Evolutionary conservation across 2,888 invertebrate species (phyloP), one percentile per base, ranked within the genome.

Genomic region (Morpho deidamia): DNA sequence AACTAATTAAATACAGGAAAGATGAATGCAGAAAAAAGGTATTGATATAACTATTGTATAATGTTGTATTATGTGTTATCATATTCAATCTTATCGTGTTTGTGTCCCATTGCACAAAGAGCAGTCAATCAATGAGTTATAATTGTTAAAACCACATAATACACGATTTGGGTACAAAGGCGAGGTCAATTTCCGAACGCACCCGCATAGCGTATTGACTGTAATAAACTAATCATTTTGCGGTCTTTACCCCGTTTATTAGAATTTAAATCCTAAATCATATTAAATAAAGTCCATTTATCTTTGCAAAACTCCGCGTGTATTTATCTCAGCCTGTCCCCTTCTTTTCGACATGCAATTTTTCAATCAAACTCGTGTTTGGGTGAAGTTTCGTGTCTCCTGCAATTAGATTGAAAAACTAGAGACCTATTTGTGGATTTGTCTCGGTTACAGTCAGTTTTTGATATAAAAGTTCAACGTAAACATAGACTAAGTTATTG

Each of bases 321-420:
- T 60, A 59, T 64, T 63, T 56, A 58, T 55, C 47, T 55, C 53
- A n/a, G 47, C 53, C 46, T 63, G 71, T 74, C 80, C 80, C 81
- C 78, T 71, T 71, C 69, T 76, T 75, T 78, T 68, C 68, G 71
- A 73, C 81, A 77, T 83, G 83, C 83, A 88, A 87, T 88, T 85
- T 86, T 81, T 83, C 84, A 88, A 87, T 87, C 79, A 80, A 53
- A 57, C 43, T 46, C 51, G 40, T 41, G 53, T 61, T 59, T 55
- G 51, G 46, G 33, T 45, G 51, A 50, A 51, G 48, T 55, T 57
- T 49, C 46, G 45, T 46, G 44, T 39, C 38, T 51, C 41, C 32
- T 43, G 52, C 52, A 45, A 52, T 52, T 51, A 40, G 47, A 47
- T 44, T 51, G 46, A 43, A 42, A 46, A 48, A 51, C 48, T 48